phyloP scores from a whole-genome alignment of 2,797 vertebrate species.

The Parambassis ranga region DNA sequence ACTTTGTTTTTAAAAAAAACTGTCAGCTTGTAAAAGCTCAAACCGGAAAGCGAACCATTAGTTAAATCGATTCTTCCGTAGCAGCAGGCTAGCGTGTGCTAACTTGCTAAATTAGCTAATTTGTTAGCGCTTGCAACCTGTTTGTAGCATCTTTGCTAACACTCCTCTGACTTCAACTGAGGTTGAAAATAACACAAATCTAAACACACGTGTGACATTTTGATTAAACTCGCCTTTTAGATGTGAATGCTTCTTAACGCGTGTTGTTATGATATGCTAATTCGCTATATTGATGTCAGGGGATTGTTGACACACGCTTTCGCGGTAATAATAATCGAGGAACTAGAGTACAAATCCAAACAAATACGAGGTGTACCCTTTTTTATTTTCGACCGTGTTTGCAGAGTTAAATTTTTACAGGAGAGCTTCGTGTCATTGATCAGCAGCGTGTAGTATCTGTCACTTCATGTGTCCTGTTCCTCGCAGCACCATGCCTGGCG shows the following conservation, averaged over 20 bases:
- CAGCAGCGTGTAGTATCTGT: background rate
- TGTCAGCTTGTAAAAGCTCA: background rate
- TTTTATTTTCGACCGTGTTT: too few species aligned
- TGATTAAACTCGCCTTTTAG: rapidly evolving
- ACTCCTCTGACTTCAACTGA: background rate
- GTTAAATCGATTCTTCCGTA: constrained; percentile 14
- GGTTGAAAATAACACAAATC: background rate
- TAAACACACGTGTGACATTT: background rate
- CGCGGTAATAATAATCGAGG: background rate
- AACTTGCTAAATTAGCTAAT: constrained; percentile 53
- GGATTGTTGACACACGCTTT: constrained; percentile 29
- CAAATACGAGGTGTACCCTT: too few species aligned
- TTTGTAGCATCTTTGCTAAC: constrained; percentile 55
- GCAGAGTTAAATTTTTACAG: too few species aligned
- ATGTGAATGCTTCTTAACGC: background rate
- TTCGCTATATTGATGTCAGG: background rate
- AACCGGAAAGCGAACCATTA: background rate
- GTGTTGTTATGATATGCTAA: background rate
- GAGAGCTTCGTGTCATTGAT: too few species aligned
- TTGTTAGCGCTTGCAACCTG: constrained; percentile 46
- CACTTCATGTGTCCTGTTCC: background rate
- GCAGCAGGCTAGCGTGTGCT: constrained; percentile 32
- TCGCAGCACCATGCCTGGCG: constrained; percentile 81
- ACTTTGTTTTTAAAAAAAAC: background rate
- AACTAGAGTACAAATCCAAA: background rate